Evolutionary conservation across 2,888 invertebrate genomes (phyloP).

Genomic region (Hydroisotoma schaefferi): DNA sequence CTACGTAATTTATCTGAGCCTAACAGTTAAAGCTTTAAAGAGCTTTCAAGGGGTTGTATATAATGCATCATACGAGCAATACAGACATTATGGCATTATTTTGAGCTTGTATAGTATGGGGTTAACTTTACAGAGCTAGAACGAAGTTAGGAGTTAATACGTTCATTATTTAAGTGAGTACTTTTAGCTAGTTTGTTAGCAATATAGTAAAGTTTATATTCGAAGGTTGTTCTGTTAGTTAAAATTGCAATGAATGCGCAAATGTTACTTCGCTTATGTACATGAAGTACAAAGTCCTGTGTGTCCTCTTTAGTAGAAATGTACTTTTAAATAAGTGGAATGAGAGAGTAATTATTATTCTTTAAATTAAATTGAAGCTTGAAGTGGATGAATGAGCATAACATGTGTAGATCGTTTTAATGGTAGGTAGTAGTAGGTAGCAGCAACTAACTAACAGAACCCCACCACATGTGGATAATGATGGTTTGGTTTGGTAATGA

Average conservation of each 20-base stretch:
- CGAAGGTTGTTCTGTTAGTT: conserved; percentile 28
- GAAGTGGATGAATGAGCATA: conserved; percentile 10
- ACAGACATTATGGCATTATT: too few relatives aligned
- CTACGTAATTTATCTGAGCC: conserved; percentile 1
- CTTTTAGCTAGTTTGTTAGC: too few relatives aligned
- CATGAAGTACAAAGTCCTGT: neutral
- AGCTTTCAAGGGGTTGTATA: too few relatives aligned
- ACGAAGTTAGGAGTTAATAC: too few relatives aligned
- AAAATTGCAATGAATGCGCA: neutral
- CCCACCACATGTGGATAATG: conserved; percentile 30
- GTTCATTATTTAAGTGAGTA: neutral
- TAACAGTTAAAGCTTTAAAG: neutral
- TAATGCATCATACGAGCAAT: too few relatives aligned
- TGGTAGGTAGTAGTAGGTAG: neutral
- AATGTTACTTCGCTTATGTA: conserved; percentile 1
- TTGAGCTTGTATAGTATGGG: too few relatives aligned
- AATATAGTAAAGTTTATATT: conserved; percentile 25
- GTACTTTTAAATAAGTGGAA: conserved; percentile 18
- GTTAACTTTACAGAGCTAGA: too few relatives aligned
- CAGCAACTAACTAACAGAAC: neutral
- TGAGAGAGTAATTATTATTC: conserved; percentile 23
- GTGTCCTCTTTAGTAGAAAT: conserved; percentile 8
- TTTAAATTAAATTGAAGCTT: conserved; percentile 17
- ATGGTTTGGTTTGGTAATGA: conserved; percentile 33
- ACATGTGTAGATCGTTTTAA: neutral